Percentiles rank a stretch among this genome's conserved stretches.
Evolutionary conservation across 2,888 invertebrate genomes (phyloP).

Genomic region (Scelioninae gen. 2): DNA sequence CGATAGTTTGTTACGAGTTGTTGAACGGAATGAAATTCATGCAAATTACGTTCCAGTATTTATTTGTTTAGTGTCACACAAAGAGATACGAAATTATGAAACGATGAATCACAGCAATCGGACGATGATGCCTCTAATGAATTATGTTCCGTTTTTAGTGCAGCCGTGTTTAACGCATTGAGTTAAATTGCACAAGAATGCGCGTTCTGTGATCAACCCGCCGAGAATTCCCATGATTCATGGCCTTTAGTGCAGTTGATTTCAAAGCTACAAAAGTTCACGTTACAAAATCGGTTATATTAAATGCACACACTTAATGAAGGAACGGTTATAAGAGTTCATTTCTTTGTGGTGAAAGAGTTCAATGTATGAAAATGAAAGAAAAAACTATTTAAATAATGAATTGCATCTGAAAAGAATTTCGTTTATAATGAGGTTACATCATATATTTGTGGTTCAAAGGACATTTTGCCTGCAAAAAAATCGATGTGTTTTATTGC

Average conservation of each 20-base stretch:
- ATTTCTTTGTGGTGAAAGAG: no score
- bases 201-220: constrained; percentile 31
- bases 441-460: no score
- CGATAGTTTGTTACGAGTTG: not conserved
- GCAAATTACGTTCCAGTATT: constrained; percentile 3
- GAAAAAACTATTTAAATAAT: no score
- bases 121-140: constrained; percentile 20
- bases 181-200: constrained; percentile 34
- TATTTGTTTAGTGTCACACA: constrained; percentile 9
- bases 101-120: constrained; percentile 19
- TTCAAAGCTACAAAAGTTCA: constrained; percentile 21
- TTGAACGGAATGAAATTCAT: constrained; percentile 4
- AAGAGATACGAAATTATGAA: constrained; percentile 27
- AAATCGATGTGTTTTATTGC: no score
- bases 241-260: constrained; percentile 12
- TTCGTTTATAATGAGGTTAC: no score
- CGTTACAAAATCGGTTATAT: constrained; percentile 16
- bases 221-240: constrained; percentile 41
- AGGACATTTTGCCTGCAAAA: no score
- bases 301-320: no score
- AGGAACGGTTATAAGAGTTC: not conserved
- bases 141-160: constrained; percentile 19
- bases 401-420: no score
- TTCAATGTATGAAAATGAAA: no score
- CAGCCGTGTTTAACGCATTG: constrained; percentile 25